Percentiles rank a stretch among this genome's conserved stretches.
These are phyloP conservation scores for Dilophus febrilis DNA, from an alignment of 2,888 invertebrate genomes.

Conservation along the genomic window DNA sequence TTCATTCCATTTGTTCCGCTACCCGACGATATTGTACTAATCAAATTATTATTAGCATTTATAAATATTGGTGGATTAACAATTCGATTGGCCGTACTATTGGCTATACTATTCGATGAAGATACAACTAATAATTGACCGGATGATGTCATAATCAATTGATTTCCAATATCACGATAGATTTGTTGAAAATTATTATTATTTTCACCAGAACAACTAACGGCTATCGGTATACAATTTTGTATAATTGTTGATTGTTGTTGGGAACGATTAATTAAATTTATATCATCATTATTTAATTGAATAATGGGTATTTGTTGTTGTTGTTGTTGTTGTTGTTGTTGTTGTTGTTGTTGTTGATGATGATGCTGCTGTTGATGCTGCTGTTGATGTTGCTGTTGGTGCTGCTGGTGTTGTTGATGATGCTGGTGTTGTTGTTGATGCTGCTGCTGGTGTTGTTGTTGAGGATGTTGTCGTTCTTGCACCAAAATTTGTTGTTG, in stretches of 20 bases:
- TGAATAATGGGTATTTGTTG: no score
- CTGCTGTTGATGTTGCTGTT: not conserved
- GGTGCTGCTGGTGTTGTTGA: not conserved
- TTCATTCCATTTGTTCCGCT: no score
- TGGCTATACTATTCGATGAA: no score
- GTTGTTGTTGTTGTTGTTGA: constrained; percentile 1
- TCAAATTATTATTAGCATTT: no score
- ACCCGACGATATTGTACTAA: no score
- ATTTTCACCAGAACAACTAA: no score
- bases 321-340: not conserved
- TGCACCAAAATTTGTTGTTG: not conserved
- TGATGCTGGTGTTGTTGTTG: constrained; percentile 3
- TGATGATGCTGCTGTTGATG: constrained; percentile 2
- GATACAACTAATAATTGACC: constrained; percentile 29
- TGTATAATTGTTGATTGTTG: constrained; percentile 9
- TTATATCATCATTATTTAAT: no score
- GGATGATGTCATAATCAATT: constrained; percentile 29
- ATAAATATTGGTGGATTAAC: no score
- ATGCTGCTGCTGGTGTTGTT: constrained; percentile 4
- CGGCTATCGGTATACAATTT: constrained; percentile 15
- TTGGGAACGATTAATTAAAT: no score
- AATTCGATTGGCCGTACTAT: no score
- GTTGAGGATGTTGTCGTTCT: not conserved
- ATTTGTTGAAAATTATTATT: constrained; percentile 17
- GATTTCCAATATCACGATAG: constrained; percentile 17